These are phyloP conservation scores for Peucedramus taeniatus DNA, from an alignment of 2,113 vertebrate species.

Conservation along the genomic window DNA sequence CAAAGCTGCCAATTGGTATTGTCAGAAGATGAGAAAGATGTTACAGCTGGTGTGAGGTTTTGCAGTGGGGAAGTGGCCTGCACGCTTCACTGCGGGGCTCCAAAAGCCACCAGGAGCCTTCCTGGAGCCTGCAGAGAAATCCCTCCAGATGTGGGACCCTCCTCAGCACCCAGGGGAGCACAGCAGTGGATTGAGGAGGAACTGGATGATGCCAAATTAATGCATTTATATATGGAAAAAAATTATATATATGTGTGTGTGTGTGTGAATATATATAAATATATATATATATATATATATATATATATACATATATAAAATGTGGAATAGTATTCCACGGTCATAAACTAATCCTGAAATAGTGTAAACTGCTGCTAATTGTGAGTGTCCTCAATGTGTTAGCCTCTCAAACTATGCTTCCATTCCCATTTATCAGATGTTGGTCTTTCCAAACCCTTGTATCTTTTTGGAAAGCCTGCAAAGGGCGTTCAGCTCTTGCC, in stretches of 20 bases:
- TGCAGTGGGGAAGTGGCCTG: not conserved
- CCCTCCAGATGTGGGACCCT: not conserved
- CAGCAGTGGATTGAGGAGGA: not conserved
- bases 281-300: too few relatives aligned
- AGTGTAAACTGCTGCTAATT: not conserved
- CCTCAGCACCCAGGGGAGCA: not conserved
- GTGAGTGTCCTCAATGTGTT: not conserved
- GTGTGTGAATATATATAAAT: too few relatives aligned
- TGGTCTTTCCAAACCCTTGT: not conserved
- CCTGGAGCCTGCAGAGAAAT: not conserved
- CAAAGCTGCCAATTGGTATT: not conserved
- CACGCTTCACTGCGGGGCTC: not conserved
- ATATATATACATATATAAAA: too few relatives aligned
- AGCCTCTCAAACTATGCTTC: not conserved
- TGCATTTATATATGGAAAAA: not conserved
- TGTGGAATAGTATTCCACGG: not conserved
- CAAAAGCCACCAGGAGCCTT: not conserved
- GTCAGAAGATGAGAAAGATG: not conserved
- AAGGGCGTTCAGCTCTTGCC: not conserved
- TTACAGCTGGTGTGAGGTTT: not conserved
- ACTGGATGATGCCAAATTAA: not conserved
- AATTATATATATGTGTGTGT: too few relatives aligned
- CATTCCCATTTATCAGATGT: not conserved
- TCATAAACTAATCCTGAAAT: not conserved
- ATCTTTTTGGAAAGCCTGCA: not conserved